Evolutionary conservation across 2,797 vertebrate species (phyloP), one percentile per base, ranked within the genome.

Genomic region (Gymnodraco acuticeps): DNA sequence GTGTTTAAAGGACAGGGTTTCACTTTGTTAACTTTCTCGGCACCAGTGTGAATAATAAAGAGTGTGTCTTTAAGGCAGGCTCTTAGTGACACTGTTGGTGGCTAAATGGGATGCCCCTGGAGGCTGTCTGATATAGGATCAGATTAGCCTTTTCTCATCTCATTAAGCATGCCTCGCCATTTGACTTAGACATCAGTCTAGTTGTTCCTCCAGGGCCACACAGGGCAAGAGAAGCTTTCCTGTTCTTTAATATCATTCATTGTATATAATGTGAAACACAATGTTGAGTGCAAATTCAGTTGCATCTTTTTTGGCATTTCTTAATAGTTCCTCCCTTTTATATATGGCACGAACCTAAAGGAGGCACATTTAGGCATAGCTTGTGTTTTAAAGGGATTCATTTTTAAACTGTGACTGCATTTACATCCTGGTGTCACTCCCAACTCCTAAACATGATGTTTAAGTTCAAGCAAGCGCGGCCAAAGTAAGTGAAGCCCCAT

Each of bases 141-240:
- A 84, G 84, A 92, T 94, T 91, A 91, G 80, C 85, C 77, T 88
- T 89, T 87, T 82, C 80, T 88, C 78, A 84, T 89, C 83, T 91
- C 90, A 90, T 92, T 91, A 92, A 88, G 82, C 72, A 73, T 84
- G 79, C 74, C 83, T 76, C 69, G 60, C 75, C 72, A 65, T 86
- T 90, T 83, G 85, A 90, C 87, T 91, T 64, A 67, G 78, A 81
- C 87, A 88, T 92, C 83, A 73, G 60, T 80, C 80, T 81, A 82
- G 53, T 68, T 75, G 58, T 72, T 75, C 76, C 84, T 83, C 38
- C 47, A 85, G 88, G 76, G 65, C 82, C 69, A 73, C 38, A 33
- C 43, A 43, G 53, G 52, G 42, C 60, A 54, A 47, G 78, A 68
- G 52, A 27, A 13, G 17, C 31, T 54, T 63, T 73, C 16, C 56